phyloP scores from a whole-genome alignment of 2,888 invertebrate species.

The Pantelozetes paolii region DNA sequence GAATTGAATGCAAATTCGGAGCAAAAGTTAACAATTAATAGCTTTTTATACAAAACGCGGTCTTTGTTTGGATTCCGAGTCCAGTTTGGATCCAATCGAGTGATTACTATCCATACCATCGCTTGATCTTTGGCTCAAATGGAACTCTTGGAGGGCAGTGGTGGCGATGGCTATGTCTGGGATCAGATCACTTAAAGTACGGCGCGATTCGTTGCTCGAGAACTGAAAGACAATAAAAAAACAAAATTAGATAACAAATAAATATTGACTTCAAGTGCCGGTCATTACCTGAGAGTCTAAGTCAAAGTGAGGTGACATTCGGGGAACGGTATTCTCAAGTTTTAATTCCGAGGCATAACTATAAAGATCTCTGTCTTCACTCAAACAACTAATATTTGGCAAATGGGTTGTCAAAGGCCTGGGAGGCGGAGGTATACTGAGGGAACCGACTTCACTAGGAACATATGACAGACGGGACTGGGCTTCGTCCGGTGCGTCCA shows the following conservation, averaged over 20 bases:
- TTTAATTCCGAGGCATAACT: constrained; percentile 38
- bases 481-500: not conserved
- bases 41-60: constrained; percentile 16
- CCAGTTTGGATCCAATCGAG: not conserved
- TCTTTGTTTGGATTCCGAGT: constrained; percentile 4
- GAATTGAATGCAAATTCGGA: constrained; percentile 32
- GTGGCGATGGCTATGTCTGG: constrained; percentile 48
- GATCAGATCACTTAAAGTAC: constrained; percentile 47
- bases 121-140: constrained; percentile 6
- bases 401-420: constrained; percentile 28
- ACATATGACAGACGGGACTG: constrained; percentile 21
- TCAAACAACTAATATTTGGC: not conserved
- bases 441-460: constrained; percentile 34
- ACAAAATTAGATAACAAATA: not conserved
- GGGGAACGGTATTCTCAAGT: constrained; percentile 24
- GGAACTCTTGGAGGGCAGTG: constrained; percentile 28
- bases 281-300: constrained; percentile 42
- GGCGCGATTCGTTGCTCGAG: constrained; percentile 40
- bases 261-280: not conserved
- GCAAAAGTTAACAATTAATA: not conserved
- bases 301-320: constrained; percentile 32
- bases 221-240: constrained; percentile 32
- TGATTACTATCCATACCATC: not conserved
- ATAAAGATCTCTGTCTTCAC: constrained; percentile 37
- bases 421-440: constrained; percentile 40